Evolutionary conservation across 1,140 invertebrate species (phyloP).

Genomic region (Episyrphus balteatus): DNA sequence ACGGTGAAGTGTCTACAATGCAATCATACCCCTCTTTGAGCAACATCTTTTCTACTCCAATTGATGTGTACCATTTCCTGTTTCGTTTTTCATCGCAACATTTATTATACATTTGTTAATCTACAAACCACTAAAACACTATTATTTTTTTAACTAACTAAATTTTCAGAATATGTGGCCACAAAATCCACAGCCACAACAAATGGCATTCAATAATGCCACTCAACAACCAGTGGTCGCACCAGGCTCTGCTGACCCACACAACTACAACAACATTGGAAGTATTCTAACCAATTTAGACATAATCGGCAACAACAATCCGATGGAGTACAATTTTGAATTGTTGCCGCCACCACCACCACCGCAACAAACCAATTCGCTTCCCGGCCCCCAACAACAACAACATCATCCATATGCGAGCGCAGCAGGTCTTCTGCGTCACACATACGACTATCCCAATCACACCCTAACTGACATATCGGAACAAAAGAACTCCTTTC

Average conservation of each 20-base stretch:
- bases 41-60: no score
- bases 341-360: constrained; percentile 20
- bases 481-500: constrained; percentile 34
- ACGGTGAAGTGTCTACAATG: no score
- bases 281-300: constrained; percentile 36
- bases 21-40: no score
- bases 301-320: constrained; percentile 29
- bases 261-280: constrained; percentile 35
- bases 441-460: constrained; percentile 22
- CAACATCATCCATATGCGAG: constrained; percentile 17
- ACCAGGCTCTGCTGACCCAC: constrained; percentile 16
- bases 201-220: constrained; percentile 1
- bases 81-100: no score
- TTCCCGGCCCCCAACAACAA: constrained; percentile 4
- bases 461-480: constrained; percentile 6
- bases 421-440: constrained; percentile 20
- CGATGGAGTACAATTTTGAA: constrained; percentile 34
- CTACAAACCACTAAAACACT: no score
- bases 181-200: constrained; percentile 5
- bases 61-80: no score
- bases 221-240: neutral
- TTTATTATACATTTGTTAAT: no score
- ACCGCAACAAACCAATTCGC: constrained; percentile 3
- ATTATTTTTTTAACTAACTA: neutral
- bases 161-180: constrained; percentile 24